A percentile compares a stretch with the other conserved stretches of the same genome.
Conservation (phyloP, 2,113 vertebrate genomes). For the Gallinago media region DNA sequence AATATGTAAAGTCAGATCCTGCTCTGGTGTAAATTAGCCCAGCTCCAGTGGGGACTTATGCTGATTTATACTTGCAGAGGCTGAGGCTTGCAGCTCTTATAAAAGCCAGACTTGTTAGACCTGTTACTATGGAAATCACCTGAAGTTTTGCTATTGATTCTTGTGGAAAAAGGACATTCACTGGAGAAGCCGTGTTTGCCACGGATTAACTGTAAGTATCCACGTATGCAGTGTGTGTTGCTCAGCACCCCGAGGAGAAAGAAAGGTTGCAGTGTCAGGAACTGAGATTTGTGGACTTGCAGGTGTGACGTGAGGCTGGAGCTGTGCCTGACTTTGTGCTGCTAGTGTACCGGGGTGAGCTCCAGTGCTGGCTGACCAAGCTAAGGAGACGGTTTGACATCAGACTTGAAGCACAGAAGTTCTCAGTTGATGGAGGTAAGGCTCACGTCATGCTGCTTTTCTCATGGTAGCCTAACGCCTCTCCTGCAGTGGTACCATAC, state of each 20-base stretch:
- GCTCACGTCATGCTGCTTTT: not conserved
- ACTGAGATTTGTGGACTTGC: not conserved
- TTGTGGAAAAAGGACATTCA: not conserved
- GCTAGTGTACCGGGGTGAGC: not conserved
- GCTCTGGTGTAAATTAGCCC: constrained; percentile 61
- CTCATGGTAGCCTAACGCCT: not conserved
- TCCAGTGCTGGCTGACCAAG: fast-evolving
- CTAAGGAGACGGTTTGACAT: not conserved
- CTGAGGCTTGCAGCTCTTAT: not conserved
- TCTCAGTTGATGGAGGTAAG: not conserved
- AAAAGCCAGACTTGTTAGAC: not conserved
- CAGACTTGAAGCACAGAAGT: not conserved
- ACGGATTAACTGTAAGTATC: not conserved
- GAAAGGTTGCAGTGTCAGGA: not conserved
- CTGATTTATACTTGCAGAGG: constrained; percentile 54
- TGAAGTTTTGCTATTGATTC: not conserved
- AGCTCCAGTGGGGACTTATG: constrained; percentile 1
- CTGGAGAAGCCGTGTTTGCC: not conserved
- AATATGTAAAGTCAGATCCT: constrained; percentile 32
- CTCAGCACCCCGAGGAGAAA: not conserved
- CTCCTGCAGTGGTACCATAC: too few species aligned
- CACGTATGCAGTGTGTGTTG: not conserved
- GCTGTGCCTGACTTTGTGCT: not conserved
- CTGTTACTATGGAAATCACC: not conserved
- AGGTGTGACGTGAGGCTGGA: not conserved